Base-by-base conservation (phyloP, 2,113 vertebrate genomes). In the Pteruthius melanotis region DNA sequence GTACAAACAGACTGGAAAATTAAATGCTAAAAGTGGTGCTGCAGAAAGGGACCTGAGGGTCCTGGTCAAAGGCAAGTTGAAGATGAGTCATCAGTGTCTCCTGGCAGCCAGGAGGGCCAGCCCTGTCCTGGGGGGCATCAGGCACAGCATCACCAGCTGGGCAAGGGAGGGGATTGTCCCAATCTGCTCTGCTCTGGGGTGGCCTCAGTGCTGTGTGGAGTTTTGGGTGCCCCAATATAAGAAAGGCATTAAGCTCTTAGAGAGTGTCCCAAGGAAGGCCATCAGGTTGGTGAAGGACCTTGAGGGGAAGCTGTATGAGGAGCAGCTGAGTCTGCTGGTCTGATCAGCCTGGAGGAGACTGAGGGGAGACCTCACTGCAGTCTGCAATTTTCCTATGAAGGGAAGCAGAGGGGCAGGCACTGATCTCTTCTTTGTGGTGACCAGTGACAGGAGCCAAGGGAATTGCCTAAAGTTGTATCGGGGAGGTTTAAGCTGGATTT, bases 61-160 rank as follows among this genome's bases (percentile, higher is more conserved):
- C 13, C 31, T 27, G 14, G 17, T 52, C 2, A 0, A 12, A 1
- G 16, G 6, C 26, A 59, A 44, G 6, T 3, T 37, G 44, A 44
- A 15, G 0, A 0, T 13, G 56, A 59, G 27, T 0, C 31, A 86
- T 21, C 26, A 44, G 26, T 52, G 21, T 21, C 44, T 21, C 44
- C 37, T 66, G 44, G 44, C 20, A 86, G 71, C 16, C 53, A 66
- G 71, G 9, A 76, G 26, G 20, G 26, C 2, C 83, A 59, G 1
- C 2, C 1, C 0, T 59, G 44, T 59, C 26, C 53, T 59, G 61
- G 17, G 24, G 24, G 0, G 2, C 9, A 37, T 12, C 53, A 77
- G 37, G 53, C 44, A 42, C 61, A 86, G 44, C 61, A 76, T 31
- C 2, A 0, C 17, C 35, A 59, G 9, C 35, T 0, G 0, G 53